phyloP scores from a whole-genome alignment of 92 coral and sea anemone genomes.

The Zoanthus solanderi region DNA sequence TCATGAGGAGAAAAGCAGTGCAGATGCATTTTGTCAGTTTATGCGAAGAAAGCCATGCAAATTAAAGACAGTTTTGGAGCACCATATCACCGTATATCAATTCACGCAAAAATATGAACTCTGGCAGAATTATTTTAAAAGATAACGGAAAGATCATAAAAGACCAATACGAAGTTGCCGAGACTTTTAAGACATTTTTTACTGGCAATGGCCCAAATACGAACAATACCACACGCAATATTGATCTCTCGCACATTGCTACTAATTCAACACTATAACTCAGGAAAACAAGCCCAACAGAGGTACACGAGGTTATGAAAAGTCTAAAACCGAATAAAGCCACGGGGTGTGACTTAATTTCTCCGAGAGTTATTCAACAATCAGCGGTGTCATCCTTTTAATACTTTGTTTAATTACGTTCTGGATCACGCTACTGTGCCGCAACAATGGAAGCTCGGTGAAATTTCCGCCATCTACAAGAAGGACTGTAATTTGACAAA shows the following conservation, averaged over 20 bases:
- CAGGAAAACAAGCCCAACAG: slow-evolving; percentile 56
- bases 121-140: not conserved
- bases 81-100: slow-evolving; percentile 9
- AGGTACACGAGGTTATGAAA: slow-evolving; percentile 50
- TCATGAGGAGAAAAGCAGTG: slow-evolving; percentile 51
- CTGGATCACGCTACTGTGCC: slow-evolving; percentile 35
- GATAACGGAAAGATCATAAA: not conserved
- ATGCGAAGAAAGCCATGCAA: slow-evolving; percentile 38
- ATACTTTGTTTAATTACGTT: slow-evolving; percentile 5
- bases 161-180: slow-evolving; percentile 2
- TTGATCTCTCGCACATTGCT: no score
- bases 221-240: no score
- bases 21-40: slow-evolving; percentile 39
- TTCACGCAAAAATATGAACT: slow-evolving; percentile 33
- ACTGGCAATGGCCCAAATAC: no score
- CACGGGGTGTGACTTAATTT: slow-evolving; percentile 65
- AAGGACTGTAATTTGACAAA: slow-evolving; percentile 52
- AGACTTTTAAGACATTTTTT: not conserved
- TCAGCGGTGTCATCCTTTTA: slow-evolving; percentile 68
- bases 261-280: slow-evolving; percentile 52
- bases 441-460: slow-evolving; percentile 61
- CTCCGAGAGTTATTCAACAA: no score
- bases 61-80: slow-evolving; percentile 56
- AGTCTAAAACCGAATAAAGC: slow-evolving; percentile 60
- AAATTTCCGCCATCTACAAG: slow-evolving; percentile 43